Evolutionary conservation across 2,113 vertebrate species (phyloP), one percentile per base, ranked within the genome.

Genomic region (Hippoglossus stenolepis): DNA sequence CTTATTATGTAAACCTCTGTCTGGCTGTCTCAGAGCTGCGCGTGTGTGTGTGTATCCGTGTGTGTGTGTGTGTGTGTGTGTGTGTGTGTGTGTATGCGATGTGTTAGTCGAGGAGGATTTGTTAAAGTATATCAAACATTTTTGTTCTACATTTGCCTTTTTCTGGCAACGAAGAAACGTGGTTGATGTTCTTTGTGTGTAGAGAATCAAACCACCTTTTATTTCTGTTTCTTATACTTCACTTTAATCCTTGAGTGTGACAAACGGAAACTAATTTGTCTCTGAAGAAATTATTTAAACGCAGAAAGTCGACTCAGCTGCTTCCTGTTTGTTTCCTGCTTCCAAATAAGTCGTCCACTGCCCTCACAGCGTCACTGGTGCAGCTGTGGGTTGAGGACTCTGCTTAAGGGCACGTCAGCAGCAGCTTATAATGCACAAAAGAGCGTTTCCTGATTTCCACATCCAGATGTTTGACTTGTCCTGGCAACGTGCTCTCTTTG

Each of bases 1-100:
- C 87, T 72, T 90, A 86, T 90, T 91, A 87, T 87, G 87, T 89
- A 91, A 89, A 86, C 87, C 74, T 78, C 57, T 83, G 87, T 89
- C 85, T 89, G 87, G 83, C 81, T 83, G 60, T 75, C 64, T 88
- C 80, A 49, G n/a, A 54, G 11, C 38, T 65, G 14, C 24, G 54
- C 58, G 49, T 65, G 57, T 28, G 28, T 28, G 28, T 28, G 28
- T 28, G 3, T 28, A 3, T 28, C 3, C 2, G 17, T 76, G 57
- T 45, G 75, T 20, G 47, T 59, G 21, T 65, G 61, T 21, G 28
- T 31, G 28, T 31, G 28, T 31, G 47, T 53, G 28, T 64, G 14
- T 14, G 62, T 70, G 49, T 71, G 57, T 68, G 65, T 53, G 73
- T 65, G 61, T 21, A 11, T 69, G 58, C 26, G 31, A 26, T 45